Base-by-base conservation (phyloP, 1,140 invertebrate species). In the Apis dorsata region DNA sequence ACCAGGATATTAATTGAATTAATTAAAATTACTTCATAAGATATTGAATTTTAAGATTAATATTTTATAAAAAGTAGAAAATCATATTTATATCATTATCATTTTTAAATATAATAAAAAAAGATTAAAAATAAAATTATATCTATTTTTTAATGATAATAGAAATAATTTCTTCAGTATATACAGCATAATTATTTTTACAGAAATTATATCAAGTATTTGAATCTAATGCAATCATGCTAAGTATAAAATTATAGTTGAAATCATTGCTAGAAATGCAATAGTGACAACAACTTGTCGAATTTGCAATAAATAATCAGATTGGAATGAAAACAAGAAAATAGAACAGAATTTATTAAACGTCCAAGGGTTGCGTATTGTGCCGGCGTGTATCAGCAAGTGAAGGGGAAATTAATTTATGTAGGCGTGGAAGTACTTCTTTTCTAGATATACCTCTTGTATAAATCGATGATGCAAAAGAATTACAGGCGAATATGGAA, bases 351-450 rank as follows among this genome's bases (percentile, higher is more conserved):
- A 78, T 65, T 65, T 28, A 65, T 83, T 62, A 70, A 79, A 21
- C 5, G 60, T 79, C 7, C 59, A 76, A 63, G 81, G 81, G 76
- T 79, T 70, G 68, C 57, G 70, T 72, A 71, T 84, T 34, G 24
- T 55, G 70, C 24, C 24, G 24, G 49, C 13, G 69, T 19, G 73
- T 63, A 10, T 55, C 62, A 24, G 51, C 0, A 44, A 55, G 82
- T 84, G 82, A 84, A 84, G 77, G 82, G 82, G 82, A 84, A 84
- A 63, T 73, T 79, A 84, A 84, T 79, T 73, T 80, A 84, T 73
- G 82, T 84, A 71, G 82, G 82, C 28, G 82, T 71, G 82, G 34
- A 69, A 84, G 77, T 72, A 79, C 62, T 71, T 73, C 53, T 83
- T 83, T 84, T 79, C 60, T 44, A 53, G 62, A 73, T 73, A 73